Base-by-base conservation (phyloP, 2,888 invertebrate species). In the Lysandra bellargus region DNA sequence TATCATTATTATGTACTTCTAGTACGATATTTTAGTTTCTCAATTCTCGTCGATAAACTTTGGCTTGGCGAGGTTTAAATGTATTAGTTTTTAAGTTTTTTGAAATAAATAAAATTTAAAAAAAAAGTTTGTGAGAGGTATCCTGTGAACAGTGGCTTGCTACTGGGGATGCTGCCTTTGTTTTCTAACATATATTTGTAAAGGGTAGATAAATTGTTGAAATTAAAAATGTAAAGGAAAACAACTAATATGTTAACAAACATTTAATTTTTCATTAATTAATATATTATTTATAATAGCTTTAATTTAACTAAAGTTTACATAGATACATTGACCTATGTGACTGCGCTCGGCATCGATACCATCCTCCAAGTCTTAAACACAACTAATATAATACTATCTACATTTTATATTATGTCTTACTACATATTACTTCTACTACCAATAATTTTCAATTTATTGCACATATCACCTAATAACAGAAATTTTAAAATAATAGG, bases 281-380 rank as follows among this genome's bases (percentile, higher is more conserved):
- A 92, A 94, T 94, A 94, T 94, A 94, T 94, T 94, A 94, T 93
- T 92, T 94, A 88, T 92, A 91, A 90, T 93, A 91, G 91, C 88
- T 92, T 90, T 92, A 91, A 91, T 92, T 93, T 92, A 92, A 90
- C 94, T 94, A 92, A 76, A 57, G 89, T 86, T 87, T 87, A 86
- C 90, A 89, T 87, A 86, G 87, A 84, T 89, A 87, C 89, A 87
- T 88, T 87, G 85, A 83, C 86, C 85, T 86, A 88, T 84, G 85
- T 86, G 87, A 88, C 88, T 85, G 82, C 84, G 82, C 33, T 64
- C 64, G 64, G 64, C 30, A 69, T n/a, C 82, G 79, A 83, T 80
- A 73, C 72, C 79, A 80, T 83, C 84, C 83, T 84, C 85, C 86
- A 85, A 88, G 87, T 87, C 84, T 82, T 84, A 87, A 86, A 88